Evolutionary conservation across 2,797 vertebrate species (phyloP), one percentile per base, ranked within the genome.

Genomic region (Yasuhikotakia modesta): DNA sequence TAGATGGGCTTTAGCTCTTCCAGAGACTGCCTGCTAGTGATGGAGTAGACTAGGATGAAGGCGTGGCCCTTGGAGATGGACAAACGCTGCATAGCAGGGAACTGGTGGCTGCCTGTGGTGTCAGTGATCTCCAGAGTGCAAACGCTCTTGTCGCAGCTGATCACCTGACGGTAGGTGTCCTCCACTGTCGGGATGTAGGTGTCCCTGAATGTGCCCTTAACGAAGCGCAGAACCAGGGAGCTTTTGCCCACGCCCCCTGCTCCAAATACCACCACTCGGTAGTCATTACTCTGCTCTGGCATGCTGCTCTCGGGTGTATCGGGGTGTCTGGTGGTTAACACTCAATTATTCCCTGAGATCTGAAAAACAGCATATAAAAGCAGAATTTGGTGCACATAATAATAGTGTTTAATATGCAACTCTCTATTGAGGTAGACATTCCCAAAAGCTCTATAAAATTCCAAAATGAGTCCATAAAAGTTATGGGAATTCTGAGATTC

Each of bases 71-170:
- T 95, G 86, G 95, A 95, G 89, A 95, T 95, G 88, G 95, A 95
- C 43, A 95, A 91, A 14, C 94, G 92, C 90, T 95, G 94, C 95
- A 95, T 95, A 88, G 95, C 95, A 0, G 95, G 95, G 91, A 95
- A 95, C 91, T 95, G 95, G 88, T 95, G 95, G 87, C 94, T 95
- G 86, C 95, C 95, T 0, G 95, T 95, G 76, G 94, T 95, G 90
- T 95, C 95, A 0, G 95, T 95, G 91, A 95, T 95, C 89, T 95
- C 94, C 85, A 95, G 89, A 0, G 94, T 95, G 89, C 95, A 95
- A 80, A 95, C 93, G 64, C 94, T 95, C 90, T 95, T 95, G 88
- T 95, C 95, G 0, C 95, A 95, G 91, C 95, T 95, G 93, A 95
- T 95, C 78, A 95, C 95, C 89, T 95, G 95, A 55, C 94, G 91